These are phyloP conservation scores for Idris sp. DNA, from an alignment of 1,140 invertebrate species.

Conservation along the genomic window DNA sequence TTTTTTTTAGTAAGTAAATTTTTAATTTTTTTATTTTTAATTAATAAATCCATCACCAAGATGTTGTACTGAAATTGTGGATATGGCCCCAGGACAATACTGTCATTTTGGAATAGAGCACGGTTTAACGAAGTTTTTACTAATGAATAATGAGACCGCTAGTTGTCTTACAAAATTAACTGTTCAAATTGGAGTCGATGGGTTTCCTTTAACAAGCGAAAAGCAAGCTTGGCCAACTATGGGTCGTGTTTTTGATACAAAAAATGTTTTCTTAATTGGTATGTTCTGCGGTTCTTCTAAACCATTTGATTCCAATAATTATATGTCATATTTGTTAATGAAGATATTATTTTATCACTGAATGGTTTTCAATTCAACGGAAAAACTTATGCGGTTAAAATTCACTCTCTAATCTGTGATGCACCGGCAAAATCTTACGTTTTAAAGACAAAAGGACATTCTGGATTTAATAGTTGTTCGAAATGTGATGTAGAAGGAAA, in stretches of 20 bases:
- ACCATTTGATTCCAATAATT: neutral
- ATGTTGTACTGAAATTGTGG: no score
- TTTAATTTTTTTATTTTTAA: no score
- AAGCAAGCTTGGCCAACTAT: neutral
- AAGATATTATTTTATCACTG: no score
- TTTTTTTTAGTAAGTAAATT: no score
- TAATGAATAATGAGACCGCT: no score
- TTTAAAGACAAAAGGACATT: neutral
- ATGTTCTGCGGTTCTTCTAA: neutral
- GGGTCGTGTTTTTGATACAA: neutral
- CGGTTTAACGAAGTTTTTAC: no score
- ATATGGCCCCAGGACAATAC: neutral
- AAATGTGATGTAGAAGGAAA: neutral
- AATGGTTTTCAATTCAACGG: no score
- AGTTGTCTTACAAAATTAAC: neutral
- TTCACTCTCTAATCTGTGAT: no score
- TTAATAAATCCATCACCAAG: no score
- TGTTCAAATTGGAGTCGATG: neutral
- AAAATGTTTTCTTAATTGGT: neutral
- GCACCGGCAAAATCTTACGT: neutral
- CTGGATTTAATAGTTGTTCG: neutral
- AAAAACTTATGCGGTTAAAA: no score
- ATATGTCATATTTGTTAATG: no score
- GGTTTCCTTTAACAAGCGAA: conserved; percentile 1
- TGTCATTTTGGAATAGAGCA: neutral